phyloP scores from a whole-genome alignment of 2,113 vertebrate genomes.

The Salvator merianae region DNA sequence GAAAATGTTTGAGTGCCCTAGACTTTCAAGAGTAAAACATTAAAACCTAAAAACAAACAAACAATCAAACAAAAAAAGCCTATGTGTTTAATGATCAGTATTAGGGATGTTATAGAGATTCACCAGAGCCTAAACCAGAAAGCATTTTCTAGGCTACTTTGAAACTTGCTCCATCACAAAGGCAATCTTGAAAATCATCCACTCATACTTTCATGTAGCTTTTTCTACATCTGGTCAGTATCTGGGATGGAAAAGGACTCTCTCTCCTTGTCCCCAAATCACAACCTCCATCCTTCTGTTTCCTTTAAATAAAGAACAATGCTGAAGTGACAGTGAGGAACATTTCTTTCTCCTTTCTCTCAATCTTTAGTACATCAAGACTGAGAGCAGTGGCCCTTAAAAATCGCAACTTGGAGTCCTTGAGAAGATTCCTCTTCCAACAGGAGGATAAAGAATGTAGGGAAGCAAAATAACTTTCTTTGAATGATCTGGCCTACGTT shows the following conservation, averaged over 20 bases:
- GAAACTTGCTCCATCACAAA: background rate
- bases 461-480: too few relatives aligned
- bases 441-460: background rate
- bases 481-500: too few relatives aligned
- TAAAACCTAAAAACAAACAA: slow-evolving; percentile 71
- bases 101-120: background rate
- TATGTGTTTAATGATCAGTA: slow-evolving; percentile 47
- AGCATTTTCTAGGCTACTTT: background rate
- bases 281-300: background rate
- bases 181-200: background rate
- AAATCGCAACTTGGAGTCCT: background rate
- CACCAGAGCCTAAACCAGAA: background rate
- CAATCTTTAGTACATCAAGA: too few relatives aligned
- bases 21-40: slow-evolving; percentile 75
- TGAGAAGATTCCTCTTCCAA: background rate
- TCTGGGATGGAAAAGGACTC: background rate
- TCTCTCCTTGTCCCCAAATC: background rate
- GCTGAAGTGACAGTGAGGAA: background rate
- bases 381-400: background rate
- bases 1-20: slow-evolving; percentile 74
- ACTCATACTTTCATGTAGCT: background rate
- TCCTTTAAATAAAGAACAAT: background rate
- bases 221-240: background rate
- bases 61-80: slow-evolving; percentile 68
- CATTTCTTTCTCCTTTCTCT: background rate